Conservation (phyloP, 2,888 invertebrate species). For the Apodemia hepburni region DNA sequence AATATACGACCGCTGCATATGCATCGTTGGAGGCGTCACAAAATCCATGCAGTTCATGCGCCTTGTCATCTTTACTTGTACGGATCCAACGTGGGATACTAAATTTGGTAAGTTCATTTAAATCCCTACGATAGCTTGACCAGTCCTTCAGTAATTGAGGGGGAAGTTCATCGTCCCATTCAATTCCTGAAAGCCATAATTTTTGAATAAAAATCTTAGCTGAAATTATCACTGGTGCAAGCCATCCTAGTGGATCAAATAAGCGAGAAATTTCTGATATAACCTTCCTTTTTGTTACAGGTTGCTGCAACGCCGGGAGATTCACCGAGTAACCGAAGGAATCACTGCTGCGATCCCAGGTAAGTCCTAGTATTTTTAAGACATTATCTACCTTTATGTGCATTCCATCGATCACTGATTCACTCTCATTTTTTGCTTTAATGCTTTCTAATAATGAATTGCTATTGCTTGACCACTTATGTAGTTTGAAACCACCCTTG, state of each 20-base stretch:
- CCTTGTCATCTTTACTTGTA: conserved; percentile 6
- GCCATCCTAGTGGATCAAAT: conserved; percentile 41
- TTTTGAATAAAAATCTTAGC: conserved; percentile 39
- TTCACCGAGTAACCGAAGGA: conserved; percentile 16
- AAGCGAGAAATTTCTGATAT: conserved; percentile 37
- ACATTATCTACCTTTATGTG: conserved; percentile 17
- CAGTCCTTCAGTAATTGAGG: conserved; percentile 29
- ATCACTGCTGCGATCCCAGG: conserved; percentile 18
- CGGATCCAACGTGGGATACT: conserved; percentile 26
- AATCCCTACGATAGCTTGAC: conserved; percentile 26
- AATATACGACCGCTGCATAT: conserved; percentile 27
- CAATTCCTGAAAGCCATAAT: conserved; percentile 37
- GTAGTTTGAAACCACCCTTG: conserved; percentile 5
- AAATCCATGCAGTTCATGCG: conserved; percentile 31
- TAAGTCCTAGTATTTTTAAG: conserved; percentile 23
- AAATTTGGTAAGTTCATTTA: conserved; percentile 19
- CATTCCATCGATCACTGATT: not conserved
- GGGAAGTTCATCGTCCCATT: conserved; percentile 37
- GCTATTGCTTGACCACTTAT: conserved; percentile 11
- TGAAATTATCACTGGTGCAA: conserved; percentile 34
- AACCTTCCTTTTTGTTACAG: conserved; percentile 35
- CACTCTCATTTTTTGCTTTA: not conserved
- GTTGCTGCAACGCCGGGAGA: not conserved
- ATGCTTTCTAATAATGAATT: conserved; percentile 1
- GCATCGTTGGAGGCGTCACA: conserved; percentile 30